Evolutionary conservation across 2,888 invertebrate species (phyloP).

Genomic region (Dione vanillae): DNA sequence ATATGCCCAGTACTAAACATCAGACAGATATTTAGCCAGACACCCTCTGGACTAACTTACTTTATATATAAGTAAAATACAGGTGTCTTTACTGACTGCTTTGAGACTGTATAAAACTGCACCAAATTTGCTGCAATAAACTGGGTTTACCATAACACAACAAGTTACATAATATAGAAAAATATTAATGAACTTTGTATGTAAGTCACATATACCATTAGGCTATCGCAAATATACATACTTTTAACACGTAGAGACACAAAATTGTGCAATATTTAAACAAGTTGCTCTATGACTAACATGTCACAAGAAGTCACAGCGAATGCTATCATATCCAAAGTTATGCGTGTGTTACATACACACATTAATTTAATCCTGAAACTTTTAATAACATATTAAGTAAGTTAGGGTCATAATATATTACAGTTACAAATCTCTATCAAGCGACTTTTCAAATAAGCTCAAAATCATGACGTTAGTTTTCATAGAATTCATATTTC

Average conservation of each 20-base stretch:
- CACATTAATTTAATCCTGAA: conserved; percentile 23
- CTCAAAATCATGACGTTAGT: neutral
- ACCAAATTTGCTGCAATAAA: no score
- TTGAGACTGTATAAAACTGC: no score
- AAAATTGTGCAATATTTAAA: neutral
- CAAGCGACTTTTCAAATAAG: neutral
- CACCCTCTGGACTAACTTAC: no score
- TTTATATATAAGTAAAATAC: no score
- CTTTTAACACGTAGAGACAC: neutral
- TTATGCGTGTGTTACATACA: conserved; percentile 2
- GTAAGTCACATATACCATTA: neutral
- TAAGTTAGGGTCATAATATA: conserved; percentile 33
- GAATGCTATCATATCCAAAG: conserved; percentile 4
- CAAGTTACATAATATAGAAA: no score
- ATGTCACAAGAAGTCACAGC: neutral
- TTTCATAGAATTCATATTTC: no score
- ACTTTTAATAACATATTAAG: conserved; percentile 39
- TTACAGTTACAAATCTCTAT: conserved; percentile 3
- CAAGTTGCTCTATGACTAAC: neutral
- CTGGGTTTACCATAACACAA: no score
- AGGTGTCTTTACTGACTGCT: no score
- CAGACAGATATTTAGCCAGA: no score
- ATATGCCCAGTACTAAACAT: no score
- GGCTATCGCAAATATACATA: neutral
- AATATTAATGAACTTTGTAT: no score